Conservation (phyloP, 2,797 vertebrate genomes). For the Clarias pachynema region DNA sequence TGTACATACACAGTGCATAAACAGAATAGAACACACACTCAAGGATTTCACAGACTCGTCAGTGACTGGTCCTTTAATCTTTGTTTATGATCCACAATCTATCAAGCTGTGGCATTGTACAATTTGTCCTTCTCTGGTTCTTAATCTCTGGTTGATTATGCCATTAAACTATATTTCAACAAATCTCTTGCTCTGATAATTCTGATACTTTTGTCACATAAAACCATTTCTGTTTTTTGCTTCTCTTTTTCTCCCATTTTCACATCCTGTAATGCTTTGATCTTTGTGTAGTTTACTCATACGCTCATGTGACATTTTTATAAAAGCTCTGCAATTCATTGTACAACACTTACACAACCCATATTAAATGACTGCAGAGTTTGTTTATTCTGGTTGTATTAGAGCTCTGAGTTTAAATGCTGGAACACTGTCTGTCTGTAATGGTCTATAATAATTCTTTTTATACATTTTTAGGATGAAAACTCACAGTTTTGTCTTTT, state of each 20-base stretch:
- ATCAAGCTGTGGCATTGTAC: not conserved
- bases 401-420: not conserved
- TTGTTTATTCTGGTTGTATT: not conserved
- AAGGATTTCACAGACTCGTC: not conserved
- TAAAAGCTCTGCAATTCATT: constrained; percentile 17
- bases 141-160: not conserved
- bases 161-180: not conserved
- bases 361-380: constrained; percentile 26
- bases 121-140: not conserved
- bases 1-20: not conserved
- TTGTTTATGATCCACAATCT: not conserved
- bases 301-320: constrained; percentile 7
- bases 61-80: not conserved
- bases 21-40: not conserved
- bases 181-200: not conserved
- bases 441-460: constrained; percentile 19
- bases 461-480: constrained; percentile 46
- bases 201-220: not conserved
- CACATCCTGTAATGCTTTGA: not conserved
- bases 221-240: not conserved
- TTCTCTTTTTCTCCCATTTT: not conserved
- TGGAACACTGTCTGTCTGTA: constrained; percentile 18
- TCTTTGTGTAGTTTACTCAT: not conserved
- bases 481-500: constrained; percentile 40
- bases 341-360: constrained; percentile 20